These are phyloP conservation scores for Elephas maximus DNA, from an alignment of 2,113 vertebrate genomes.

Conservation along the genomic window DNA sequence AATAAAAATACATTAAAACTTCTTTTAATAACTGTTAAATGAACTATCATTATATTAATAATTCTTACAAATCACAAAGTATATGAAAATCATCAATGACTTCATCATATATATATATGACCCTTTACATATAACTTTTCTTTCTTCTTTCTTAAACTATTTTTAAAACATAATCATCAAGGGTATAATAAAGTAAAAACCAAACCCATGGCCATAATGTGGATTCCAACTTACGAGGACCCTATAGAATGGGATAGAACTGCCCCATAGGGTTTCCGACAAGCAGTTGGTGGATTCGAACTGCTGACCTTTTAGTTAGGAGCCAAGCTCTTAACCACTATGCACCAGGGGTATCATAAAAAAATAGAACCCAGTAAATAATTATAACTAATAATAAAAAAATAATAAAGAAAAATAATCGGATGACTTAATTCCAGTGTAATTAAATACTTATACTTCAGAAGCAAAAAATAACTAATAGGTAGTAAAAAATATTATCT, in stretches of 20 bases:
- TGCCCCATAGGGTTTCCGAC: too few relatives aligned
- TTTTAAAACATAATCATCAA: neutral
- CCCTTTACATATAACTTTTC: neutral
- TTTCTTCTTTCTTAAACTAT: neutral
- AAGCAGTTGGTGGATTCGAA: too few relatives aligned
- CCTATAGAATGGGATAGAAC: too few relatives aligned
- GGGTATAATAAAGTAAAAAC: too few relatives aligned
- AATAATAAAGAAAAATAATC: too few relatives aligned
- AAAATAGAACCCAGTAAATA: neutral
- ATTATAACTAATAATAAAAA: neutral
- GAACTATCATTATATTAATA: neutral
- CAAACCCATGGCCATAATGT: too few relatives aligned
- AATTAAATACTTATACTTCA: neutral
- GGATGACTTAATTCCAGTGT: neutral
- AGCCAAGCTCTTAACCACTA: too few relatives aligned
- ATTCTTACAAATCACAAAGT: neutral
- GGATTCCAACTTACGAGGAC: too few relatives aligned
- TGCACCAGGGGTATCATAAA: neutral
- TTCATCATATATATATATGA: neutral
- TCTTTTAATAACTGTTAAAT: neutral
- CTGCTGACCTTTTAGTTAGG: too few relatives aligned
- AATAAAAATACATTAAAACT: neutral
- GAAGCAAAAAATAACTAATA: neutral
- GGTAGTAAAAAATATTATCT: neutral
- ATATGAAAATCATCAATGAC: neutral